Evolutionary conservation across 2,797 vertebrate genomes (phyloP), one percentile per base, ranked within the genome.

Genomic region (Alcedo atthis): DNA sequence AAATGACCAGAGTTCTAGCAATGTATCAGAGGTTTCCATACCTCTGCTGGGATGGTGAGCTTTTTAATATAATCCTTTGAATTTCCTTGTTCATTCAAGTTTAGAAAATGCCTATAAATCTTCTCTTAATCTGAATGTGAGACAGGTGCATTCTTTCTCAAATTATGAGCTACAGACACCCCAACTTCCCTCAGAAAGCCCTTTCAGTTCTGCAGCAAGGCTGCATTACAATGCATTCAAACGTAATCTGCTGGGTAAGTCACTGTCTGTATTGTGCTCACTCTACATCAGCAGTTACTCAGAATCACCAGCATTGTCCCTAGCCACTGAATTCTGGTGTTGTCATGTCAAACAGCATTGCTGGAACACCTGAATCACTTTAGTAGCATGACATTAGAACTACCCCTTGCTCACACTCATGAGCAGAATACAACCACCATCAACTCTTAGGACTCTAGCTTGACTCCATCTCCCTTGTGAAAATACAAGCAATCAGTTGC

Each of bases 1-100:
- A 96, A 96, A 96, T 89, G 85, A 94, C 70, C 54, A 2, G 10
- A 90, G 64, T 67, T 88, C 63, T 93, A 79, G 57, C 68, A 79
- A 57, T 80, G 63, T 37, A 80, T 54, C 55, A 90, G 73, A 90
- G 93, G 75, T 75, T 84, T 91, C 81, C 59, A 42, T 94, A 76
- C 33, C 42, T 94, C 75, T 92, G 17, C 33, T 80, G 69, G 55
- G 51, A 92, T 64, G 17, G 68, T 89, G 61, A 73, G 12, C 26
- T 89, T 85, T 92, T 93, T 67, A 73, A 64, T 67, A 42, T 83
- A 94, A 82, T 70, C 76, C 81, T 82, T 75, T 87, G 59, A 85
- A 90, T 95, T 94, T 94, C 81, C 49, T 33, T 78, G 51, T 87
- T 87, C 57, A 45, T 70, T 94, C 63, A 64, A 35, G 33, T 79